These are phyloP conservation scores for Coelogynopora nodosa DNA, from an alignment of 2,888 invertebrate species.

Conservation along the genomic window DNA sequence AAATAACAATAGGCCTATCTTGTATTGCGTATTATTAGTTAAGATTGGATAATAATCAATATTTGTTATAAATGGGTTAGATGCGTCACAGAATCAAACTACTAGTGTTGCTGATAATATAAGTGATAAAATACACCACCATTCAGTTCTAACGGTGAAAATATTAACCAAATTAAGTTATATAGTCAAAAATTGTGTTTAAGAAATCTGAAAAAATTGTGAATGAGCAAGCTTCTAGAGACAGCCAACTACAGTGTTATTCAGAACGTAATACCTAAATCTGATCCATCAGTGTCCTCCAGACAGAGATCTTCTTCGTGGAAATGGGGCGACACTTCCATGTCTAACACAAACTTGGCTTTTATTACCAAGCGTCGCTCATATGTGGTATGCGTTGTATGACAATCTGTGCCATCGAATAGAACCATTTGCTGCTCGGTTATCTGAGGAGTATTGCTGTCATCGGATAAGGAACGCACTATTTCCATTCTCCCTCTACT, in stretches of 20 bases:
- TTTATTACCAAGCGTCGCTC: neutral
- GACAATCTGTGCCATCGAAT: conserved; percentile 1
- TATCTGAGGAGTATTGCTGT: neutral
- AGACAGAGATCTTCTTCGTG: neutral
- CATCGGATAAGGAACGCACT: neutral
- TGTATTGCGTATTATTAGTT: too few species aligned
- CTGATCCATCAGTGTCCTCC: conserved; percentile 11
- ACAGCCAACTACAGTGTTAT: conserved; percentile 9
- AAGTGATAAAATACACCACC: too few species aligned
- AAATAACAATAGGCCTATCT: too few species aligned
- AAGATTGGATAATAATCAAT: too few species aligned
- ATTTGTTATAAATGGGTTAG: too few species aligned
- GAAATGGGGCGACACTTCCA: neutral
- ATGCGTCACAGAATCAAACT: too few species aligned
- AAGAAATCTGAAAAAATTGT: too few species aligned
- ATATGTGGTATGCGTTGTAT: neutral
- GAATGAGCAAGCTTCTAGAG: neutral
- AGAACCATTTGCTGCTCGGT: neutral
- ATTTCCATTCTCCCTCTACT: neutral
- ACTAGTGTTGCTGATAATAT: too few species aligned
- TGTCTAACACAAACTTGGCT: neutral
- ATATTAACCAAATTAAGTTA: too few species aligned
- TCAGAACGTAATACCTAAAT: neutral
- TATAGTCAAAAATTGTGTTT: too few species aligned
- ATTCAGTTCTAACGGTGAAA: too few species aligned